Base-by-base conservation (phyloP, 2,113 vertebrate species). In the Shinisaurus crocodilurus region DNA sequence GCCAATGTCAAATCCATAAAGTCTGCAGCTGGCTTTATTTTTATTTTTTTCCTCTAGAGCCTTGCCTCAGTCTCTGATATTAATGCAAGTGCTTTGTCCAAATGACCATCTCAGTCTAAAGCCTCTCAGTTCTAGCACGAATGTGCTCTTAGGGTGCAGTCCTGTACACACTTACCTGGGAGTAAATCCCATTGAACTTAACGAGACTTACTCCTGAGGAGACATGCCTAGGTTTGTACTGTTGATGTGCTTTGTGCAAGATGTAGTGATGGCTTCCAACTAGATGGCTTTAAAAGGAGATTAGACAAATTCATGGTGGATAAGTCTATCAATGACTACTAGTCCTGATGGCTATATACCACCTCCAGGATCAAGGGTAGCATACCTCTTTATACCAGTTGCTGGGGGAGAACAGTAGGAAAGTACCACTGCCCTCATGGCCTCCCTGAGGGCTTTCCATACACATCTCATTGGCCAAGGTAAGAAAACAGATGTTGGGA, bases 1-100 rank as follows among this genome's bases (percentile, higher is more conserved):
- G 70, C 70, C 85, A 86, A 86, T 40, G 85, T 86, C 50, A 86
- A 75, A 86, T 75, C 85, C 50, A 75, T 57, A 76, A 86, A 86
- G 50, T 5, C 48, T 86, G 48, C 85, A 86, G 70, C 50, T 60
- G 85, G 70, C 25, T 60, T 86, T 57, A 37, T 85, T 27, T 75
- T 70, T 70, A 32, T 70, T 34, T 82, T 67, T 70, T 48, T 84
- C 4, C 65, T 85, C 65, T 85, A 65, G 43, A 70, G 43, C 29
- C 43, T 85, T 70, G 83, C 83, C 83, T 48, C 65, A 48, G 27
- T 48, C 40, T 85, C 40, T 48, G 65, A 85, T 50, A 45, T 48
- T 69, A 85, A 85, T 34, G 43, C 29, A 34, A 70, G 83, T 69
- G 40, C 65, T 85, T 85, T 9, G 29, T 85, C 43, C 10, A 34